Percentiles rank a stretch among this genome's conserved stretches.
Evolutionary conservation across 2,888 invertebrate species (phyloP).

Genomic region (Aromia moschata): DNA sequence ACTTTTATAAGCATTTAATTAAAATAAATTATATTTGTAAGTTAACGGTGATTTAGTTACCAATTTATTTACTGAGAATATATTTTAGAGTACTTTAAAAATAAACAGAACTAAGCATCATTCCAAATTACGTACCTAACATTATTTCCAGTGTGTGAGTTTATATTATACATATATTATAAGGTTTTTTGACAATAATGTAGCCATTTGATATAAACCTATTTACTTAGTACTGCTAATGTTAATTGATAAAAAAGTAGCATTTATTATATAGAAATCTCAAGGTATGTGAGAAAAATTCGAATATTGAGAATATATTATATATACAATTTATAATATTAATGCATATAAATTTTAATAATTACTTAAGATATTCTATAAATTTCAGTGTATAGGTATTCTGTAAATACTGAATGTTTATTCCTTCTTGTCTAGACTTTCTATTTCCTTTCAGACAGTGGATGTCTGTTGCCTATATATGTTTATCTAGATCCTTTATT

Average conservation of each 20-base stretch:
- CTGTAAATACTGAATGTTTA: conserved; percentile 58
- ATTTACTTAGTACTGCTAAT: conserved; percentile 60
- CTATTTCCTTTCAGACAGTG: conserved; percentile 35
- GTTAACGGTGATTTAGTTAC: conserved; percentile 60
- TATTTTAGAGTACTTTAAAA: conserved; percentile 39
- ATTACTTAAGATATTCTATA: conserved; percentile 57
- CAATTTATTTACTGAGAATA: conserved; percentile 42
- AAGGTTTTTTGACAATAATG: conserved; percentile 64
- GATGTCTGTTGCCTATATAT: conserved; percentile 29
- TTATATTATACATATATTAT: conserved; percentile 50
- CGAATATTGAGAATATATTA: conserved; percentile 52
- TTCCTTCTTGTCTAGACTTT: conserved; percentile 40
- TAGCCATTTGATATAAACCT: conserved; percentile 64
- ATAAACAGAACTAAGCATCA: conserved; percentile 51
- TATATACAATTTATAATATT: conserved; percentile 60
- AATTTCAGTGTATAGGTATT: conserved; percentile 60
- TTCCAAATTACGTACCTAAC: conserved; percentile 64
- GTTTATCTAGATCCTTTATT: conserved; percentile 34
- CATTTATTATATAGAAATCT: conserved; percentile 61
- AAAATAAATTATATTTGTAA: conserved; percentile 48
- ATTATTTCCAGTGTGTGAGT: conserved; percentile 61
- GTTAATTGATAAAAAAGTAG: conserved; percentile 59
- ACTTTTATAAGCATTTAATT: conserved; percentile 62
- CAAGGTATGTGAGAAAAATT: conserved; percentile 60
- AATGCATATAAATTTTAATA: conserved; percentile 58